These are phyloP conservation scores for Columba guinea DNA, from an alignment of 2,797 vertebrate genomes.

Conservation along the genomic window DNA sequence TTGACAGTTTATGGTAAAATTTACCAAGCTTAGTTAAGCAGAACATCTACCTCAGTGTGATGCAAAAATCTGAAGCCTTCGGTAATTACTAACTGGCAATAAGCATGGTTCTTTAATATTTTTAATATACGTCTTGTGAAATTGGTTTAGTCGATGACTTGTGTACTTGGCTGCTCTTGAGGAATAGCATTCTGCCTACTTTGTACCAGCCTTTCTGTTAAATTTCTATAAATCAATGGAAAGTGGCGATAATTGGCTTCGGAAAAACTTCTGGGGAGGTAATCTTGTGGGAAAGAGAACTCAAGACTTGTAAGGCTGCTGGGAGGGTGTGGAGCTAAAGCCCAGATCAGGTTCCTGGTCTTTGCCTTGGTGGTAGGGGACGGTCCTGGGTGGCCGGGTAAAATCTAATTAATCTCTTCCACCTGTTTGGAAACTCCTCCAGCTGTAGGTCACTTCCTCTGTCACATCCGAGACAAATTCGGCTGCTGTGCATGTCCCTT, in stretches of 20 bases:
- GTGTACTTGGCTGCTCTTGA: background rate
- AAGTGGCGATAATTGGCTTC: fast-evolving
- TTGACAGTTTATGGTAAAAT: background rate
- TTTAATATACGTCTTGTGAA: background rate
- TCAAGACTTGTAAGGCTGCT: background rate
- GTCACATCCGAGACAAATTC: constrained; percentile 5
- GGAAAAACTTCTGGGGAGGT: background rate
- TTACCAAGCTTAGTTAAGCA: background rate
- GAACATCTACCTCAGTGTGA: fast-evolving
- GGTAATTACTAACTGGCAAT: background rate
- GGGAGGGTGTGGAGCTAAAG: constrained; percentile 14
- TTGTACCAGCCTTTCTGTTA: background rate
- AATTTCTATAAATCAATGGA: background rate
- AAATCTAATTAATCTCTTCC: constrained; percentile 44
- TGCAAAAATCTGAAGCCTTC: background rate
- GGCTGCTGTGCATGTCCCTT: background rate
- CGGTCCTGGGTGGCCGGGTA: constrained; percentile 17
- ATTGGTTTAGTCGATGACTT: background rate
- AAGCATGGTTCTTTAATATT: fast-evolving
- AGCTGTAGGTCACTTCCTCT: constrained; percentile 61
- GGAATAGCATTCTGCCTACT: background rate
- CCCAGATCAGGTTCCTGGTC: constrained; percentile 48
- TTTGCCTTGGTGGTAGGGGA: background rate
- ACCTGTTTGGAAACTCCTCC: constrained; percentile 67
- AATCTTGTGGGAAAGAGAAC: background rate